phyloP scores from a whole-genome alignment of 2,888 invertebrate species.

The Dorcus hopei region DNA sequence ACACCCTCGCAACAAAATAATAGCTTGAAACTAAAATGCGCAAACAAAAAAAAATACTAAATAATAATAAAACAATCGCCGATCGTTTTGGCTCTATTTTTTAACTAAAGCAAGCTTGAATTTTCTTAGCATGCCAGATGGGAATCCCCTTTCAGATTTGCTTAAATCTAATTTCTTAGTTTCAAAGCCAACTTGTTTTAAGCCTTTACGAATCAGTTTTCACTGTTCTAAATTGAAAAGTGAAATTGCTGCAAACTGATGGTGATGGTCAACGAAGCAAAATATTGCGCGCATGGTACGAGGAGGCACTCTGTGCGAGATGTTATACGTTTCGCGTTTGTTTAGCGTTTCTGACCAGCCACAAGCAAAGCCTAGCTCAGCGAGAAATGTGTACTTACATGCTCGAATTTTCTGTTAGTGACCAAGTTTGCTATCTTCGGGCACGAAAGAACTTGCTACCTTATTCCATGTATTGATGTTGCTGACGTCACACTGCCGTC shows the following conservation, averaged over 20 bases:
- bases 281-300: no score
- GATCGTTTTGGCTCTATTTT: background rate
- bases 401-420: constrained; percentile 32
- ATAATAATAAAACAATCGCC: background rate
- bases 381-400: constrained; percentile 34
- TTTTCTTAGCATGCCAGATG: background rate
- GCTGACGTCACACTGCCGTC: constrained; percentile 47
- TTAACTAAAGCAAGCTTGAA: background rate
- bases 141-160: background rate
- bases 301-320: no score
- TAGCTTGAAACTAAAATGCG: background rate
- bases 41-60: background rate
- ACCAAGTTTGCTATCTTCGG: constrained; percentile 27
- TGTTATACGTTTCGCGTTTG: background rate
- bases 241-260: no score
- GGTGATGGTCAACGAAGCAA: background rate
- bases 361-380: background rate
- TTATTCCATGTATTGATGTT: constrained; percentile 41
- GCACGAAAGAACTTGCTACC: constrained; percentile 30
- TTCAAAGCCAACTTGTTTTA: no score
- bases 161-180: background rate
- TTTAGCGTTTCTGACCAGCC: background rate
- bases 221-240: no score
- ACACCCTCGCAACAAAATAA: constrained; percentile 15
- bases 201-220: no score